phyloP scores from a whole-genome alignment of 1,140 invertebrate species.

The Scaptomyza graminum region DNA sequence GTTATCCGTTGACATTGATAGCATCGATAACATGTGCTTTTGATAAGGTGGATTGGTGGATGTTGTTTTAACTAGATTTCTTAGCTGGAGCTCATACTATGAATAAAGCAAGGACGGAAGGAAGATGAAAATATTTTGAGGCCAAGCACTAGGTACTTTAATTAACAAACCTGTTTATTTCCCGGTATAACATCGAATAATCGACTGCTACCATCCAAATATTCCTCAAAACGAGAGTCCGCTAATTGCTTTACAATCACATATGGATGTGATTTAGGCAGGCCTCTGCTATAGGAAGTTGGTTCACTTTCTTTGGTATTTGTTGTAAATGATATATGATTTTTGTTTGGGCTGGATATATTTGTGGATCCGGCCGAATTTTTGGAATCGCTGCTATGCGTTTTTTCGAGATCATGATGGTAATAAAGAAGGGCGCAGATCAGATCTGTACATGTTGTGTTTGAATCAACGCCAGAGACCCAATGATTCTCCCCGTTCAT shows the following conservation, averaged over 20 bases:
- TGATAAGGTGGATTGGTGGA: slow-evolving; percentile 15
- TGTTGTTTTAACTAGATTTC: slow-evolving; percentile 48
- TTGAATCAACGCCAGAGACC: slow-evolving; percentile 90
- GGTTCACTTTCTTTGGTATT: slow-evolving; percentile 53
- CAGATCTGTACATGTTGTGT: slow-evolving; percentile 91
- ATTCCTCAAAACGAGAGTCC: slow-evolving; percentile 67
- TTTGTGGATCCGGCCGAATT: slow-evolving; percentile 2
- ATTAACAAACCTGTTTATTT: slow-evolving; percentile 46
- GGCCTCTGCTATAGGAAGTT: not conserved
- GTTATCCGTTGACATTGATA: slow-evolving; percentile 73
- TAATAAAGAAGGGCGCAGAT: slow-evolving; percentile 87
- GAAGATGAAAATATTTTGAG: too few relatives aligned
- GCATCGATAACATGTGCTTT: slow-evolving; percentile 43
- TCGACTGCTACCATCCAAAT: slow-evolving; percentile 68
- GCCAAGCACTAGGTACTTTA: not conserved
- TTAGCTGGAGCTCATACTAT: slow-evolving; percentile 66
- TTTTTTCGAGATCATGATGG: slow-evolving; percentile 33
- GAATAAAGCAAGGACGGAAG: slow-evolving; percentile 3
- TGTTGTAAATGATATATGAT: slow-evolving; percentile 34
- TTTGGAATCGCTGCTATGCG: not conserved
- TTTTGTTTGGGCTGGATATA: slow-evolving; percentile 23
- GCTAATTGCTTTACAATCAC: slow-evolving; percentile 73
- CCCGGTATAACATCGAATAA: slow-evolving; percentile 60
- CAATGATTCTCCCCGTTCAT: slow-evolving; percentile 90
- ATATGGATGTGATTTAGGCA: slow-evolving; percentile 53